phyloP scores from a whole-genome alignment of 2,797 vertebrate genomes.

The Sebastes wilsoni region DNA sequence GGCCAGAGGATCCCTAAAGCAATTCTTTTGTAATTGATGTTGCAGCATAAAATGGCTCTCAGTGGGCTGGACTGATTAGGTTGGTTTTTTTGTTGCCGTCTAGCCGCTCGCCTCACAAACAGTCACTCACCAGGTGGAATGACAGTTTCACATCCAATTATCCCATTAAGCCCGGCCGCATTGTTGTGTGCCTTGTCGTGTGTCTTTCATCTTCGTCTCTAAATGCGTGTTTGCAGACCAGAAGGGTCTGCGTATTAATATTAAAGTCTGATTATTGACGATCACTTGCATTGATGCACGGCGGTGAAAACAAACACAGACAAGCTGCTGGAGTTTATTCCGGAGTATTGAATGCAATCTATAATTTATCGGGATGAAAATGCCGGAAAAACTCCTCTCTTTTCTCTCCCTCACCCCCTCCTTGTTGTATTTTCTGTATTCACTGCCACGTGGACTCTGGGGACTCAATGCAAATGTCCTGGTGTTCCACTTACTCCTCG shows the following conservation, averaged over 20 bases:
- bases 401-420: not conserved
- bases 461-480: slow-evolving; percentile 66
- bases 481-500: slow-evolving; percentile 55
- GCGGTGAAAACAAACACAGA: slow-evolving; percentile 16
- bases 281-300: slow-evolving; percentile 17
- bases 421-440: slow-evolving; percentile 39
- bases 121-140: slow-evolving; percentile 68
- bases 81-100: slow-evolving; percentile 54
- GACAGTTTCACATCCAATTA: slow-evolving; percentile 74
- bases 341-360: not conserved
- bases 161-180: slow-evolving; percentile 55
- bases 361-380: slow-evolving; percentile 31
- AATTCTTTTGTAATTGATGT: slow-evolving; percentile 82
- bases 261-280: slow-evolving; percentile 28
- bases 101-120: slow-evolving; percentile 42
- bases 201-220: slow-evolving; percentile 30
- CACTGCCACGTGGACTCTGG: slow-evolving; percentile 22
- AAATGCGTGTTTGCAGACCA: slow-evolving; percentile 9
- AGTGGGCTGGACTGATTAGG: slow-evolving; percentile 67
- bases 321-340: slow-evolving; percentile 13
- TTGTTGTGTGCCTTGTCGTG: slow-evolving; percentile 15
- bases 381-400: not conserved
- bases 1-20: slow-evolving; percentile 76
- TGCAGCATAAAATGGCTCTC: slow-evolving; percentile 76
- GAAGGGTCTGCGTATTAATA: slow-evolving; percentile 4